These are phyloP conservation scores for Sebastes matsubarae DNA, from an alignment of 2,797 vertebrate species.

Conservation along the genomic window DNA sequence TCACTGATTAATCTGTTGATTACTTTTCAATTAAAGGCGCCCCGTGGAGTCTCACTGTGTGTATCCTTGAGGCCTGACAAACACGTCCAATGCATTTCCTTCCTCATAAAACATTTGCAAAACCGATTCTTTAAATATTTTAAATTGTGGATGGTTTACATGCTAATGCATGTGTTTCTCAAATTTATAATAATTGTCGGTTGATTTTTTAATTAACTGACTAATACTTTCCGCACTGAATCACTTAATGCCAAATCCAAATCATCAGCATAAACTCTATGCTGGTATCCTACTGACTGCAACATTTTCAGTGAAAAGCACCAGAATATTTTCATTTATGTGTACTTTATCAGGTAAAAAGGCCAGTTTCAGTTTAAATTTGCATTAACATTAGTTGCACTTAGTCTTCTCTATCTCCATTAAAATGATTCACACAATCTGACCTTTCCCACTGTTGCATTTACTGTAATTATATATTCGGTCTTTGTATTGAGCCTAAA, in stretches of 20 bases:
- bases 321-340: neutral
- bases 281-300: neutral
- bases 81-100: too few relatives aligned
- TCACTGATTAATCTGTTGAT: too few relatives aligned
- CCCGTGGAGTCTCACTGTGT: too few relatives aligned
- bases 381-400: constrained; percentile 9
- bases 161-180: too few relatives aligned
- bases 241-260: neutral
- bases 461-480: constrained; percentile 34
- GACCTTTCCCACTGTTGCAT: constrained; percentile 36
- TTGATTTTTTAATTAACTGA: neutral
- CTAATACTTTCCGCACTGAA: too few relatives aligned
- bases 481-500: neutral
- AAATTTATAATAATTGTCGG: neutral
- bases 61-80: too few relatives aligned
- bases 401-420: constrained; percentile 18
- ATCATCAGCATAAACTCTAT: neutral
- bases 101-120: neutral
- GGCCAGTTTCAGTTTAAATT: neutral
- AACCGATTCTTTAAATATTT: neutral
- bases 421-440: constrained; percentile 36
- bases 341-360: constrained; percentile 1
- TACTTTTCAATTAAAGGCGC: too few relatives aligned
- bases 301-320: neutral
- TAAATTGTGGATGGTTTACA: too few relatives aligned